A percentile compares a stretch with the other conserved stretches of the same genome.
Evolutionary conservation across 2,797 vertebrate species (phyloP).

Genomic region (Clarias platycephalus): DNA sequence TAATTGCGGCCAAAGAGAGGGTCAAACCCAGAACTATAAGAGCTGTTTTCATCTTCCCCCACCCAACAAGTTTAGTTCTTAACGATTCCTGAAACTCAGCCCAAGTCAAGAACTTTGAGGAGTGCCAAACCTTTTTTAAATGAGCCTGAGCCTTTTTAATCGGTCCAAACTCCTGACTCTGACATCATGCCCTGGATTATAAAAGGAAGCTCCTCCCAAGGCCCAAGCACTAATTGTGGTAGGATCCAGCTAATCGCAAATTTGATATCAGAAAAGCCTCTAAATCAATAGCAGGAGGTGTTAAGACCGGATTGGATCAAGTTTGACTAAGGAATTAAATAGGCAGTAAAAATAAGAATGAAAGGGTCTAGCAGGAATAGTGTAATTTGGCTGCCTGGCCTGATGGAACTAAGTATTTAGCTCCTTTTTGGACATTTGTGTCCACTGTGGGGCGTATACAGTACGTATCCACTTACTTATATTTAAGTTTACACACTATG

Average conservation of each 20-base stretch:
- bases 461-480: not conserved
- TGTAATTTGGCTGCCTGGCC: not conserved
- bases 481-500: not conserved
- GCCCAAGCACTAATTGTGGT: slow-evolving; percentile 4
- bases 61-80: slow-evolving; percentile 58
- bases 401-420: not conserved
- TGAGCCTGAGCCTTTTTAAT: slow-evolving; percentile 62
- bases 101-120: slow-evolving; percentile 56
- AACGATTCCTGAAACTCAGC: slow-evolving; percentile 60
- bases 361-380: not conserved
- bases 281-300: slow-evolving; percentile 23
- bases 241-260: slow-evolving; percentile 17
- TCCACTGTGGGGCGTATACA: not conserved
- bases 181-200: slow-evolving; percentile 64
- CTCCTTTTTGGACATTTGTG: not conserved
- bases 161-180: slow-evolving; percentile 75
- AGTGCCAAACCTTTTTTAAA: slow-evolving; percentile 67
- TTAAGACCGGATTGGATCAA: slow-evolving; percentile 23
- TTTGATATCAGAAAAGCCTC: slow-evolving; percentile 15
- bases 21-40: slow-evolving; percentile 61
- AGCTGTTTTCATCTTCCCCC: slow-evolving; percentile 66
- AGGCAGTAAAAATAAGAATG: slow-evolving; percentile 11
- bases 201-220: slow-evolving; percentile 55
- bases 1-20: slow-evolving; percentile 58
- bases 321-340: slow-evolving; percentile 18